Base-by-base conservation (phyloP, 2,888 invertebrate genomes). In the Microplitis manilae region DNA sequence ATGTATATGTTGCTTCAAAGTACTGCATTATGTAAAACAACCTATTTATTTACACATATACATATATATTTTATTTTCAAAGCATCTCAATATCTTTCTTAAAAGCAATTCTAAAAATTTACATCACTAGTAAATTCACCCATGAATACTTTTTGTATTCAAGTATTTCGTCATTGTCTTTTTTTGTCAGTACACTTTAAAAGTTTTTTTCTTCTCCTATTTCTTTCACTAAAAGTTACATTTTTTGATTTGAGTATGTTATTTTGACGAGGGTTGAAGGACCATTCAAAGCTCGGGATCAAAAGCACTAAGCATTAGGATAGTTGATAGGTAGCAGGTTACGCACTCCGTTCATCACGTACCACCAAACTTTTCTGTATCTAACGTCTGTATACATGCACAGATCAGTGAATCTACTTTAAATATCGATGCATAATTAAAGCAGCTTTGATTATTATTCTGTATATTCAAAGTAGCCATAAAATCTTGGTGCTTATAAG, bases 361-460 rank as follows among this genome's bases (percentile, higher is more conserved):
- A 75, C 77, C 78, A 75, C 75, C 77, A 77, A 74, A 62, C 73
- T 65, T 64, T 76, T 73, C 60, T 74, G 60, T 73, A 73, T 73
- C 4, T 50, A 13, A 50, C 13, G 50, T 13, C 13, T 50, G 13
- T 13, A 50, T 9, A 50, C 50, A 2, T 5, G 17, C 59, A 41
- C 64, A 61, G 41, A 68, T 61, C 38, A 60, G 68, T 38, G 61
- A 72, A 68, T 79, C 76, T 82, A 80, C 81, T 83, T 83, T 84
- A 83, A 85, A 85, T 86, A 86, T 86, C 85, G 86, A 84, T 83
- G 83, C 79, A 83, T 86, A 86, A 86, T 86, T 84, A 83, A 83
- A 80, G 71, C 75, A 73, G 75, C 78, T 77, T 73, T 77, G 80
- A 1, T 50, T 2, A 13, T 13, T 79, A 80, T 82, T 79, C 83